Conservation (phyloP, 2,888 invertebrate genomes). For the Drosophila colorata region DNA sequence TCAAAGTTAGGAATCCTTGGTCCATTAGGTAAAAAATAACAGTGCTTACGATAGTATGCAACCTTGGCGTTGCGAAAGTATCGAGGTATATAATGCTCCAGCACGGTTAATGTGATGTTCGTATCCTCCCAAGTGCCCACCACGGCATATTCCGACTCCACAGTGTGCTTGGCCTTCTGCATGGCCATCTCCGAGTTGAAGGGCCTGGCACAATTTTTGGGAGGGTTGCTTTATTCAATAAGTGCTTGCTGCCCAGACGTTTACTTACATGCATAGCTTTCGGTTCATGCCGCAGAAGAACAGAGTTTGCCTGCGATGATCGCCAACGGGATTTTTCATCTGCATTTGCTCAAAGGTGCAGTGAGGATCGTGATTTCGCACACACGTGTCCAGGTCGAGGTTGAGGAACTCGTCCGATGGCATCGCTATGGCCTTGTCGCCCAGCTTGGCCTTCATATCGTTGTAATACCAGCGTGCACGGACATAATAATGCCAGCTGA, state of each 20-base stretch:
- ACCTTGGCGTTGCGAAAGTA: conserved; percentile 92
- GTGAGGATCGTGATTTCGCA: conserved; percentile 91
- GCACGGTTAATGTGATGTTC: conserved; percentile 92
- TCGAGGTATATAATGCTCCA: conserved; percentile 93
- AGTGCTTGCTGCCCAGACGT: neutral
- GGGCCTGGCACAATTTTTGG: conserved; percentile 87
- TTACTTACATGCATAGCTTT: conserved; percentile 90
- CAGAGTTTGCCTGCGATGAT: conserved; percentile 93
- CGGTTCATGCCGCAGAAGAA: conserved; percentile 96
- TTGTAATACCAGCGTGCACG: conserved; percentile 96
- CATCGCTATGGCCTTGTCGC: conserved; percentile 81
- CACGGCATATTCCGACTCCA: conserved; percentile 94
- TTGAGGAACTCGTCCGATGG: conserved; percentile 89
- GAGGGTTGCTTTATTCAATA: neutral
- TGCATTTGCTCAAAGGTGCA: conserved; percentile 93
- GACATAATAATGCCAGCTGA: conserved; percentile 96
- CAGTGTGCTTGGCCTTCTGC: conserved; percentile 93
- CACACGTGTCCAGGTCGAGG: conserved; percentile 95
- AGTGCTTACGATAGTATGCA: conserved; percentile 91
- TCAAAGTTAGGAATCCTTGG: conserved; percentile 11
- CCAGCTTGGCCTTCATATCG: conserved; percentile 87
- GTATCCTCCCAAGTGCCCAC: conserved; percentile 95
- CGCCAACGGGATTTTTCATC: conserved; percentile 92
- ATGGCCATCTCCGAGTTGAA: conserved; percentile 93
- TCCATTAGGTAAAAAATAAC: neutral